phyloP scores from a whole-genome alignment of 2,797 vertebrate species.

The Neosilurus mollespiculum region DNA sequence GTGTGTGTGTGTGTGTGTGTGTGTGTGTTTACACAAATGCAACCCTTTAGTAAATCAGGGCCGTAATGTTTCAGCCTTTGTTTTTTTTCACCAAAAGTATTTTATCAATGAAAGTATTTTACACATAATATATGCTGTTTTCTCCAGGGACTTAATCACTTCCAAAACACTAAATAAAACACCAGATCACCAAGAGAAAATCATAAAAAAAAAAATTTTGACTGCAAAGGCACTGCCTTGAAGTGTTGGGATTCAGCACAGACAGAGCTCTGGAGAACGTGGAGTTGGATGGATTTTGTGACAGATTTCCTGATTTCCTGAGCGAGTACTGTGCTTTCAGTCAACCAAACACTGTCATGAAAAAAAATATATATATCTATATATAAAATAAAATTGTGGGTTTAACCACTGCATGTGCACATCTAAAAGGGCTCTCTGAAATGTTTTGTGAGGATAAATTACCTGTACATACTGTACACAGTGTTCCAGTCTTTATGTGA shows the following conservation, averaged over 20 bases:
- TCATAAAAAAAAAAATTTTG: background rate
- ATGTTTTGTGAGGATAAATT: conserved; percentile 71
- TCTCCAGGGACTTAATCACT: conserved; percentile 23
- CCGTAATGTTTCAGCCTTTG: conserved; percentile 17
- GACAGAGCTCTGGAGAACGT: conserved; percentile 31
- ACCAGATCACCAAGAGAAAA: conserved; percentile 16
- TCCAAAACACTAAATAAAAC: conserved; percentile 32
- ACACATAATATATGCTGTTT: conserved; percentile 22
- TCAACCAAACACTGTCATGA: conserved; percentile 75
- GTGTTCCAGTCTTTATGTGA: conserved; percentile 74
- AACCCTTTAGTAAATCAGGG: conserved; percentile 32
- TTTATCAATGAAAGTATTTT: conserved; percentile 56
- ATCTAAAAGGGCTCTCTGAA: conserved; percentile 82
- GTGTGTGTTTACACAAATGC: background rate
- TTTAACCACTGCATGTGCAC: conserved; percentile 80
- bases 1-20: background rate
- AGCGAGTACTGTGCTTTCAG: conserved; percentile 69
- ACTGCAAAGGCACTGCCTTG: conserved; percentile 50
- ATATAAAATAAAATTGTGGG: conserved; percentile 58
- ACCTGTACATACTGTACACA: conserved; percentile 48
- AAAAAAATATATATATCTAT: conserved; percentile 57
- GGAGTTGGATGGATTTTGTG: conserved; percentile 52
- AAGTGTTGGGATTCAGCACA: conserved; percentile 41
- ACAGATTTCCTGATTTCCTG: conserved; percentile 62
- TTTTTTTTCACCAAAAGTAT: conserved; percentile 60